Evolutionary conservation across 1,140 invertebrate species (phyloP).

Genomic region (Drosophila willistoni): DNA sequence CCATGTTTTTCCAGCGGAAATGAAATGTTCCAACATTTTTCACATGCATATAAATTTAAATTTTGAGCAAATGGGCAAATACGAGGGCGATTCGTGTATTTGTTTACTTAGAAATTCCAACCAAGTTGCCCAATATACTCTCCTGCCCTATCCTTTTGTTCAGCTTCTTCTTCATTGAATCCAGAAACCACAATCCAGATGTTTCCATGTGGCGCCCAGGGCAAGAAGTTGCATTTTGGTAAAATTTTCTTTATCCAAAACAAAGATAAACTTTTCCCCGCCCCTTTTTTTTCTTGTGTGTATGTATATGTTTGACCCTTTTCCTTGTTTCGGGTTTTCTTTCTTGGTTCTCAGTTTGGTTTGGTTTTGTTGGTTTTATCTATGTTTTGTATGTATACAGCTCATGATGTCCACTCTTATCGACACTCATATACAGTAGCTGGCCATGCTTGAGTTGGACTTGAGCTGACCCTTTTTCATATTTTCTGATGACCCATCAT

Average conservation of each 20-base stretch:
- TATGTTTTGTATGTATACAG: slow-evolving; percentile 13
- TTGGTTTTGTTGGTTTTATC: slow-evolving; percentile 4
- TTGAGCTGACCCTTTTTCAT: slow-evolving; percentile 66
- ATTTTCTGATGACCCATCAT: slow-evolving; percentile 65
- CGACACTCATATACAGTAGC: slow-evolving; percentile 27
- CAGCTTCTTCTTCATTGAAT: not conserved
- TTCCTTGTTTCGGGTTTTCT: slow-evolving; percentile 34
- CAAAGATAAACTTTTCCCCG: slow-evolving; percentile 44
- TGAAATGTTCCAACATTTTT: slow-evolving; percentile 41
- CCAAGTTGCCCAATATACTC: slow-evolving; percentile 43
- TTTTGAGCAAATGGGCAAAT: not conserved
- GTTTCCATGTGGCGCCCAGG: slow-evolving; percentile 59
- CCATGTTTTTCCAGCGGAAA: slow-evolving; percentile 40
- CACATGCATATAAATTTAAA: slow-evolving; percentile 51
- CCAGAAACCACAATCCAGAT: slow-evolving; percentile 38
- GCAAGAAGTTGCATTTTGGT: slow-evolving; percentile 2
- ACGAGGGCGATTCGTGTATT: slow-evolving; percentile 5
- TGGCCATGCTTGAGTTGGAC: slow-evolving; percentile 40
- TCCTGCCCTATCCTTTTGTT: slow-evolving; percentile 24
- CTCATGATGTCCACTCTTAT: slow-evolving; percentile 29
- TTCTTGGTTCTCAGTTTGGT: not conserved
- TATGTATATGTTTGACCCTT: slow-evolving; percentile 60
- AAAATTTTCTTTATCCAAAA: slow-evolving; percentile 32
- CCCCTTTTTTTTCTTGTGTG: slow-evolving; percentile 10
- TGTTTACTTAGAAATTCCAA: slow-evolving; percentile 63